These are phyloP conservation scores for Liodrosophila aerea DNA, from an alignment of 2,888 invertebrate species.

Conservation along the genomic window DNA sequence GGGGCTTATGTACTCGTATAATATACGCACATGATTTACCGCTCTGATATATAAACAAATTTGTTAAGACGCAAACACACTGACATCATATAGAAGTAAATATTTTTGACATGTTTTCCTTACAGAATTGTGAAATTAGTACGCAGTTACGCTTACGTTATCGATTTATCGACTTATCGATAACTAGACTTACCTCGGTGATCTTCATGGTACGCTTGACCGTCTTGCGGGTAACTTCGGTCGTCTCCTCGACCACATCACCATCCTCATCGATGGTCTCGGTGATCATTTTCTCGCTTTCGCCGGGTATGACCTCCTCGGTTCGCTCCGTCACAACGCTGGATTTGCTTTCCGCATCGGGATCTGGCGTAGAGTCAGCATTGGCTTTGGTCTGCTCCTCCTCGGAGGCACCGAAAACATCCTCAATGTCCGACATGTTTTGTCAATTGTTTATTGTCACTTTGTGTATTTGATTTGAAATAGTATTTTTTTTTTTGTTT, in stretches of 20 bases:
- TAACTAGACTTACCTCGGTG: slow-evolving; percentile 77
- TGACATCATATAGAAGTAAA: slow-evolving; percentile 18
- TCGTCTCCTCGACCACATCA: slow-evolving; percentile 81
- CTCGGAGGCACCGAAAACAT: slow-evolving; percentile 67
- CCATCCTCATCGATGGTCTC: slow-evolving; percentile 81
- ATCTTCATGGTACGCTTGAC: slow-evolving; percentile 82
- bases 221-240: slow-evolving; percentile 81
- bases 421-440: slow-evolving; percentile 81
- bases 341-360: slow-evolving; percentile 58
- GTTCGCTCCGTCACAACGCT: slow-evolving; percentile 63
- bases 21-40: slow-evolving; percentile 55
- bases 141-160: not conserved
- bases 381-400: slow-evolving; percentile 47
- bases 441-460: slow-evolving; percentile 17
- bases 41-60: slow-evolving; percentile 71
- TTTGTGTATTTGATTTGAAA: slow-evolving; percentile 18
- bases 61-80: slow-evolving; percentile 59
- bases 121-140: not conserved
- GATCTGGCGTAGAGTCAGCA: slow-evolving; percentile 20
- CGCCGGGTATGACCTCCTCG: slow-evolving; percentile 76
- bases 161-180: not conserved
- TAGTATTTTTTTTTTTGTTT: slow-evolving; percentile 19
- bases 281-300: slow-evolving; percentile 78
- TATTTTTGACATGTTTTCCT: slow-evolving; percentile 50
- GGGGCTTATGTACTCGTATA: slow-evolving; percentile 23